Evolutionary conservation across 2,888 invertebrate species (phyloP), one percentile per base, ranked within the genome.

Genomic region (Zonitis immaculata): DNA sequence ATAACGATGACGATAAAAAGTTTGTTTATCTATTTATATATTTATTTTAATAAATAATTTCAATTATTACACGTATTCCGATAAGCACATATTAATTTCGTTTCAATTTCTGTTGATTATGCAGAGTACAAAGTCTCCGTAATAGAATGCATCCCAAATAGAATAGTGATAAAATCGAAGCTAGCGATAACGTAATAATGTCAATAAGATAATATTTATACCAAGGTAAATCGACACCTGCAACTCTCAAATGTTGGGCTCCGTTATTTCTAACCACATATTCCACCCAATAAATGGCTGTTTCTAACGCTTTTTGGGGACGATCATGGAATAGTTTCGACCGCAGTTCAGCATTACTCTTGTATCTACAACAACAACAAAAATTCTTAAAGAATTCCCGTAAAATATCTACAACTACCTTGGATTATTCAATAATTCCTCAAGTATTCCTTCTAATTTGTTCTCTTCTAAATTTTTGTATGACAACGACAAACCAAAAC

Each of bases 171-270:
- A 14, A 32, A 32, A 32, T 32, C 1, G 7, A 7, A 32, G 8
- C 14, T 32, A 8, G 14, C 14, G 8, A 14, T 14, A 32, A 8
- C 14, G 14, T 3, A 2, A 35, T 3, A 35, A 35, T 18, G 8
- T 35, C 35, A 11, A 35, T 35, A 3, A 35, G 4, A 35, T 9
- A 54, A 51, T 65, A 65, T 52, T 68, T 62, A 43, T 65, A 70
- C 66, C 66, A 68, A 4, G 53, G 45, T 26, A 70, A 54, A 52
- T 64, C 58, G 22, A 66, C 20, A 6, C 58, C 63, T 9, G 64
- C 63, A n/a, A 64, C 59, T 26, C 63, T 56, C 35, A 69, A 57
- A 53, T 68, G 68, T 8, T 55, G 52, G 12, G 66, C 67, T 6
- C 68, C 68, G 39, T 61, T 47, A 45, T 67, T 59, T 14, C 63